Evolutionary conservation across 2,888 invertebrate genomes (phyloP).

Genomic region (Rhingia rostrata): DNA sequence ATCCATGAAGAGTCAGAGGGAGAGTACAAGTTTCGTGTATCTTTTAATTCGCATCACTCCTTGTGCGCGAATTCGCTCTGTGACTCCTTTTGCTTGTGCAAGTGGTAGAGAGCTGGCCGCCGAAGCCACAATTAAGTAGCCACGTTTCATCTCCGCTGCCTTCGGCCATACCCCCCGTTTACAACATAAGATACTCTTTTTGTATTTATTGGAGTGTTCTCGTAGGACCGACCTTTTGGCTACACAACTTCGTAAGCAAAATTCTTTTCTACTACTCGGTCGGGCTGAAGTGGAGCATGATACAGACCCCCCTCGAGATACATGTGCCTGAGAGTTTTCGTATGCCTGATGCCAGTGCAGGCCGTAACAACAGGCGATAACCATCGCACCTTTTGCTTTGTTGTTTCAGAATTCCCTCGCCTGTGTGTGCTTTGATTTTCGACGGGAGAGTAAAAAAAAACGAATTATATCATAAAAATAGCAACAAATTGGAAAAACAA

Average conservation of each 20-base stretch:
- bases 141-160: slow-evolving; percentile 50
- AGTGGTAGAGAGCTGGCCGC: neutral
- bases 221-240: slow-evolving; percentile 13
- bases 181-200: slow-evolving; percentile 34
- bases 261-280: slow-evolving; percentile 19
- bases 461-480: slow-evolving; percentile 52
- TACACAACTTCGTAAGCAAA: slow-evolving; percentile 26
- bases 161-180: slow-evolving; percentile 4
- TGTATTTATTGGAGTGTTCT: neutral
- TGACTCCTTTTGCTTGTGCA: neutral
- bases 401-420: slow-evolving; percentile 30
- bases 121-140: slow-evolving; percentile 68
- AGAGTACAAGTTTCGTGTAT: slow-evolving; percentile 42
- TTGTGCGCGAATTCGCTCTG: slow-evolving; percentile 25
- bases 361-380: slow-evolving; percentile 47
- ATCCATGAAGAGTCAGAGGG: slow-evolving; percentile 27
- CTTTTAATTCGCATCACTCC: slow-evolving; percentile 63
- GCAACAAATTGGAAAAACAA: slow-evolving; percentile 66
- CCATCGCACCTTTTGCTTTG: slow-evolving; percentile 62
- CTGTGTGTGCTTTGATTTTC: slow-evolving; percentile 1
- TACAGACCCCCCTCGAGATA: slow-evolving; percentile 16
- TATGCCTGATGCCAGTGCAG: slow-evolving; percentile 36
- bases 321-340: slow-evolving; percentile 53
- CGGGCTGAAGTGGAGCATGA: slow-evolving; percentile 30
- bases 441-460: neutral